Conservation (phyloP, 2,797 vertebrate genomes). For the Cyclopterus lumpus region DNA sequence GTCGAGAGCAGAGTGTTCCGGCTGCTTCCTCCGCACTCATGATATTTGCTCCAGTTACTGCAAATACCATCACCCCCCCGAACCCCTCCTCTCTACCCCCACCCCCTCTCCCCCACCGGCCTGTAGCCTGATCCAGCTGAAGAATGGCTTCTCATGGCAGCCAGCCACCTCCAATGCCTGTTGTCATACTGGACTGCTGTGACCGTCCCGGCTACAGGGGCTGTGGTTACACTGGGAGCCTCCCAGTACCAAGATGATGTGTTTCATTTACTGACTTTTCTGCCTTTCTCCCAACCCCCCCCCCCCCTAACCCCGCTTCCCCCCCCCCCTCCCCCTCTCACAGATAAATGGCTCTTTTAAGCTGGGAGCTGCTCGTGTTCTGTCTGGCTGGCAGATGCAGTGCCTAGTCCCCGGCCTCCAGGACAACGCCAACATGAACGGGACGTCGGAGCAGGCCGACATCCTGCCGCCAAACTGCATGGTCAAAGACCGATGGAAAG, state of each 20-base stretch:
- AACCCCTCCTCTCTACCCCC: not conserved
- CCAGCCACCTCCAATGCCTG: constrained; percentile 64
- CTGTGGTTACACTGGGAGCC: constrained; percentile 38
- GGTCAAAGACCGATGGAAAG: constrained; percentile 99
- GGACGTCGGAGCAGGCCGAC: constrained; percentile 95
- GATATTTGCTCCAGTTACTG: constrained; percentile 77
- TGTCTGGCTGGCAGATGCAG: constrained; percentile 96
- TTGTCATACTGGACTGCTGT: constrained; percentile 44
- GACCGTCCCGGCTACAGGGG: constrained; percentile 21
- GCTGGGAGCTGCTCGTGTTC: constrained; percentile 92
- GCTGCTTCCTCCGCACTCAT: constrained; percentile 68
- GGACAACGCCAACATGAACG: constrained; percentile 99
- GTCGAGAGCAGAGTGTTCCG: constrained; percentile 40
- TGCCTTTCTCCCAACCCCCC: not conserved
- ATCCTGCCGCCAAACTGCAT: constrained; percentile 98
- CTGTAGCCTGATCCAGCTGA: constrained; percentile 74
- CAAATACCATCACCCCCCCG: constrained; percentile 70
- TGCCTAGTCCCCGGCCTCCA: constrained; percentile 95
- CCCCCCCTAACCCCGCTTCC: not conserved
- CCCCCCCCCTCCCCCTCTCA: constrained; percentile 9
- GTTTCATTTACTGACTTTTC: constrained; percentile 10
- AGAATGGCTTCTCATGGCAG: constrained; percentile 75
- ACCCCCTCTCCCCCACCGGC: constrained; percentile 38
- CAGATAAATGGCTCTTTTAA: constrained; percentile 99
- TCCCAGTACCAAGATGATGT: not conserved